Conservation (phyloP, 2,888 invertebrate species). For the Eubasilissa splendida region DNA sequence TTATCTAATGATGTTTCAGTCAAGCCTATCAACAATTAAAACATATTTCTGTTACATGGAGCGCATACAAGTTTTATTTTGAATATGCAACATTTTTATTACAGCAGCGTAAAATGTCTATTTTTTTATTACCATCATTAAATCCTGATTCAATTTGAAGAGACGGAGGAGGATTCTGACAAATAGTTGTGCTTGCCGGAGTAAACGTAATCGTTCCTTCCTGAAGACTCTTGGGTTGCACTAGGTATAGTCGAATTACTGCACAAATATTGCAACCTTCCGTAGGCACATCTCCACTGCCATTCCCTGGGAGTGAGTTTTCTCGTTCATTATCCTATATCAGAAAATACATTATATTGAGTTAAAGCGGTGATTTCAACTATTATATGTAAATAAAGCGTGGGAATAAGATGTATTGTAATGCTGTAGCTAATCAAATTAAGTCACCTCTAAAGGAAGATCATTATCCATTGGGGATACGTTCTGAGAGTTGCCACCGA, state of each 20-base stretch:
- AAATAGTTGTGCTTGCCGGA: background rate
- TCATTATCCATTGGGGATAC: constrained; percentile 53
- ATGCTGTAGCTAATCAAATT: background rate
- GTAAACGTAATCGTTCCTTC: constrained; percentile 81
- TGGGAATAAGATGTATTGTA: background rate
- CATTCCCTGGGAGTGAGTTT: constrained; percentile 65
- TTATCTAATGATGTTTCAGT: too few relatives aligned
- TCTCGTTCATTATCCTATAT: constrained; percentile 71
- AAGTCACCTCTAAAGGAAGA: constrained; percentile 49
- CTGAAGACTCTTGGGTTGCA: constrained; percentile 92
- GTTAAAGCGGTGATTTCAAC: background rate
- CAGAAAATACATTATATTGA: constrained; percentile 3
- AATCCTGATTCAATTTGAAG: constrained; percentile 41
- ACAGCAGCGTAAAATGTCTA: too few relatives aligned
- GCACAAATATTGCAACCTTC: constrained; percentile 68
- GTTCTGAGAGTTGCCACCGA: constrained; percentile 46
- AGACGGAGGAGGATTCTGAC: constrained; percentile 2
- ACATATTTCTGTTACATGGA: too few relatives aligned
- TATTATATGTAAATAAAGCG: background rate
- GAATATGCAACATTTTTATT: too few relatives aligned
- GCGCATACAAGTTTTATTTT: too few relatives aligned
- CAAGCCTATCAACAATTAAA: too few relatives aligned
- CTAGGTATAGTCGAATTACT: constrained; percentile 80
- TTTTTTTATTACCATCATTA: constrained; percentile 24
- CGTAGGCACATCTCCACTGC: constrained; percentile 57